These are phyloP conservation scores for Armadillidium nasatum DNA, from an alignment of 1,140 invertebrate genomes.

Conservation along the genomic window DNA sequence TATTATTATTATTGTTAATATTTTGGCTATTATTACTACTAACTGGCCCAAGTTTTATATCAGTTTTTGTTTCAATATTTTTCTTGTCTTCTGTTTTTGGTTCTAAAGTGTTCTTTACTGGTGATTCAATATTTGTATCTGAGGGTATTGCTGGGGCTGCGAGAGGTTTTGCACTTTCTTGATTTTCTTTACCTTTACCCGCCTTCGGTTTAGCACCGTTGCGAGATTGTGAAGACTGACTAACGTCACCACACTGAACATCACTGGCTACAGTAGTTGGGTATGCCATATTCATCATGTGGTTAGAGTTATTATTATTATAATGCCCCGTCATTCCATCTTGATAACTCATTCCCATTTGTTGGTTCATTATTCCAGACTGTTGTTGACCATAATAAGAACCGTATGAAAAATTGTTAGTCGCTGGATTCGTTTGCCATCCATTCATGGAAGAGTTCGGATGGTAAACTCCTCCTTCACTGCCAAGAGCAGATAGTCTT, in stretches of 20 bases:
- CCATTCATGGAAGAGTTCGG: conserved; percentile 42
- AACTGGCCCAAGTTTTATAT: neutral
- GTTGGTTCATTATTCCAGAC: conserved; percentile 23
- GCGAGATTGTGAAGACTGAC: conserved; percentile 38
- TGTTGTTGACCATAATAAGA: conserved; percentile 31
- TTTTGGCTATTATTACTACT: neutral
- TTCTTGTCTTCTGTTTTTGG: neutral
- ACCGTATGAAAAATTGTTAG: conserved; percentile 29
- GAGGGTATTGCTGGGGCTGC: neutral
- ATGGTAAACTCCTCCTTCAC: conserved; percentile 27
- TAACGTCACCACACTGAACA: conserved; percentile 43
- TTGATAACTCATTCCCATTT: conserved; percentile 27
- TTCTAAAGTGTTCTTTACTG: neutral
- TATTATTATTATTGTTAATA: conserved; percentile 12
- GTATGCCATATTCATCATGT: conserved; percentile 32
- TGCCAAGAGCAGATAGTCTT: conserved; percentile 10
- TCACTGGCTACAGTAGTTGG: conserved; percentile 32
- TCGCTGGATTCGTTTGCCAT: conserved; percentile 35
- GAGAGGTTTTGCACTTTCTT: conserved; percentile 26
- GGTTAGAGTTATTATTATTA: neutral
- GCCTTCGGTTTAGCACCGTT: neutral
- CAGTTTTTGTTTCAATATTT: neutral
- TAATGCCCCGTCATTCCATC: conserved; percentile 28
- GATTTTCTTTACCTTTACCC: neutral
- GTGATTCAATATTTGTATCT: neutral